phyloP scores from a whole-genome alignment of 2,113 vertebrate species.

The Petaurus breviceps region DNA sequence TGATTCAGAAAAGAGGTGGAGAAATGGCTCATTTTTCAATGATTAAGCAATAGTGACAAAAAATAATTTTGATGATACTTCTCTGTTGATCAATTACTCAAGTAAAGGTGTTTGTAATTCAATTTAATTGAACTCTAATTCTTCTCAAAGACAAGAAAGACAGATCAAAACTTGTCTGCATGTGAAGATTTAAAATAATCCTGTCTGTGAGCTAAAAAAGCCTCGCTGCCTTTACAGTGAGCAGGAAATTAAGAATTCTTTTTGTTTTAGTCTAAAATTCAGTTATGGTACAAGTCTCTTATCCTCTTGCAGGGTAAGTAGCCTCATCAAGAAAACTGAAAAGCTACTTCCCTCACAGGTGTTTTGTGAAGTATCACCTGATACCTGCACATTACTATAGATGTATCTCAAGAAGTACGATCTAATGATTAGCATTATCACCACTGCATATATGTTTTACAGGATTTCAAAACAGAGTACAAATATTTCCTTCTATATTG shows the following conservation, averaged over 20 bases:
- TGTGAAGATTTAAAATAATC: conserved; percentile 23
- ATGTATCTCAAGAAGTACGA: not conserved
- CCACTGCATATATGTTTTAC: conserved; percentile 22
- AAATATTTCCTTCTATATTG: not conserved
- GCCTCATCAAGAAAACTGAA: conserved; percentile 11
- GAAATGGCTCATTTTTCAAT: not conserved
- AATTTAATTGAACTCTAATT: not conserved
- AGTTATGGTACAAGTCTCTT: not conserved
- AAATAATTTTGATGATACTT: conserved; percentile 13
- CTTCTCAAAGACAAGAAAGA: conserved; percentile 21
- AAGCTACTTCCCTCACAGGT: not conserved
- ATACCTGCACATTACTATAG: not conserved
- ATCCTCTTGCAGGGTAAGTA: not conserved
- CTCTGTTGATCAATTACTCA: conserved; percentile 31
- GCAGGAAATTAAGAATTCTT: conserved; percentile 15
- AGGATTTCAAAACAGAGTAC: conserved; percentile 30
- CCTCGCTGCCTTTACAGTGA: not conserved
- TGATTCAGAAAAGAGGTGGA: conserved; percentile 10
- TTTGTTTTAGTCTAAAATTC: conserved; percentile 12
- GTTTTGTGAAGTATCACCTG: not conserved
- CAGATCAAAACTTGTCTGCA: not conserved
- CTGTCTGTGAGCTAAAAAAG: not conserved
- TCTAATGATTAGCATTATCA: not conserved
- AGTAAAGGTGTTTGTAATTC: conserved; percentile 30
- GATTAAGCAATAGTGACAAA: conserved; percentile 11